Evolutionary conservation across 1,140 invertebrate genomes (phyloP).

Genomic region (Araneus ventricosus): DNA sequence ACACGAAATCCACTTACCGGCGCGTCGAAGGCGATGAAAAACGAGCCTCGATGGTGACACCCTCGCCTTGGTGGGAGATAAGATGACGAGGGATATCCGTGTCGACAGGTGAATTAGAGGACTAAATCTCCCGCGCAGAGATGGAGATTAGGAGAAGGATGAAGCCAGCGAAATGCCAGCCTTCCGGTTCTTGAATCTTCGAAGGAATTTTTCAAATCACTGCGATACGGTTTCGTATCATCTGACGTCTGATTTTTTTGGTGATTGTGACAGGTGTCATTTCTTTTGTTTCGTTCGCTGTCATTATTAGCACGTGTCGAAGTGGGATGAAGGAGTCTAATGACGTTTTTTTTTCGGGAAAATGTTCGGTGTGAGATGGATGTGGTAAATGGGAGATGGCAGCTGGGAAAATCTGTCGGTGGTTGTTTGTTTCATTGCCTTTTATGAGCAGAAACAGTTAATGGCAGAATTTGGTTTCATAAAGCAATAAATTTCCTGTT

Average conservation of each 20-base stretch:
- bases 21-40: not conserved
- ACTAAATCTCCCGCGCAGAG: not conserved
- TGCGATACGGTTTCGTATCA: not conserved
- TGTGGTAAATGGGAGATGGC: no score
- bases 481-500: no score
- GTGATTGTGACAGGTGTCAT: no score
- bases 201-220: not conserved
- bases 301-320: not conserved
- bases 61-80: not conserved
- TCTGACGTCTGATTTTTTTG: not conserved
- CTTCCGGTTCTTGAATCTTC: not conserved
- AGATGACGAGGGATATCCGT: slow-evolving; percentile 12
- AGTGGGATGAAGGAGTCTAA: no score
- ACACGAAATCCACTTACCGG: slow-evolving; percentile 26
- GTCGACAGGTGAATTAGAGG: slow-evolving; percentile 7
- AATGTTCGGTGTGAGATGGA: no score
- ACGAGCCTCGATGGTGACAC: not conserved
- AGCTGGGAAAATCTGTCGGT: no score
- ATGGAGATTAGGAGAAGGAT: not conserved
- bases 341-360: no score
- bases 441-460: no score
- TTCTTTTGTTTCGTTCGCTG: not conserved
- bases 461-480: no score
- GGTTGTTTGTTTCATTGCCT: no score
- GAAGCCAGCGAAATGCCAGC: not conserved